These are phyloP conservation scores for Phataginus tricuspis DNA, from an alignment of 2,797 vertebrate genomes.

Conservation along the genomic window DNA sequence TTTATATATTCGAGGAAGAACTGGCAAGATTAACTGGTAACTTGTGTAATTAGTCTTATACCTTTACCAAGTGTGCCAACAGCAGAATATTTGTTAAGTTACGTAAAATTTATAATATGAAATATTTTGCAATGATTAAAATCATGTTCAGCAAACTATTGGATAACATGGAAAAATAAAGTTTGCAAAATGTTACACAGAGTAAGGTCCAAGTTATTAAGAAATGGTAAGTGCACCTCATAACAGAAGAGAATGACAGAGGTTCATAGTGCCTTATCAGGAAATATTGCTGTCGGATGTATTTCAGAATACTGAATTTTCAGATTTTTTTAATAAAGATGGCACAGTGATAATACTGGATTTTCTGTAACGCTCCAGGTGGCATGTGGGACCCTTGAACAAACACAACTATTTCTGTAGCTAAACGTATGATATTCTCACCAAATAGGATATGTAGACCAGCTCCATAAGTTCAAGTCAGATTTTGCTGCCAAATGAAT, in stretches of 20 bases:
- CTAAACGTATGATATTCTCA: not conserved
- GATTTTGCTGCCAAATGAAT: not conserved
- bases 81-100: not conserved
- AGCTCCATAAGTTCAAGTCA: not conserved
- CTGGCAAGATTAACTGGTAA: not conserved
- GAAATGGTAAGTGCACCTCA: not conserved
- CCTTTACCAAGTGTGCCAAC: not conserved
- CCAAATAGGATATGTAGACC: not conserved
- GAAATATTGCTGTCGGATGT: not conserved
- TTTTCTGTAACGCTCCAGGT: not conserved
- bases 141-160: not conserved
- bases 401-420: not conserved
- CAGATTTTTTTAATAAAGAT: not conserved
- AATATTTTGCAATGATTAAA: slow-evolving; percentile 17
- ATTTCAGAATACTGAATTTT: slow-evolving; percentile 15
- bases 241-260: not conserved
- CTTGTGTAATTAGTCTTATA: slow-evolving; percentile 1
- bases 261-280: not conserved
- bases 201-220: not conserved
- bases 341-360: not conserved
- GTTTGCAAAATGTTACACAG: not conserved
- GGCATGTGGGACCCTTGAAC: not conserved
- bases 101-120: not conserved
- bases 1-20: slow-evolving; percentile 35
- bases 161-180: not conserved